Percentiles rank a stretch among this genome's conserved stretches.
These are phyloP conservation scores for Sarcophaga peregrina DNA, from an alignment of 1,140 invertebrate species.

Conservation along the genomic window DNA sequence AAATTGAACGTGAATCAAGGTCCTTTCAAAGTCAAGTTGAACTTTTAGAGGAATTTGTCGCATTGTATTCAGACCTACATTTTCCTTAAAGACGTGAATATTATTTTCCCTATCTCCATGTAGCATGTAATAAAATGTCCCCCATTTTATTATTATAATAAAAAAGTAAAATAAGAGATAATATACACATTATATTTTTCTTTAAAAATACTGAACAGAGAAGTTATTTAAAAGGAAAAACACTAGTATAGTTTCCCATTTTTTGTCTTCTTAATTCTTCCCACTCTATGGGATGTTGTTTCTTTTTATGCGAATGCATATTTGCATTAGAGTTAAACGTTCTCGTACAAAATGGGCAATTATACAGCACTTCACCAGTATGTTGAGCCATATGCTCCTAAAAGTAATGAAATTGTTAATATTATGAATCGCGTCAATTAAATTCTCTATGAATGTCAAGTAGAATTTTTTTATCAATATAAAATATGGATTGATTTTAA, in stretches of 20 bases:
- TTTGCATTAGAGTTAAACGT: constrained; percentile 65
- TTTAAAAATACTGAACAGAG: background rate
- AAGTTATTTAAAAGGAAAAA: background rate
- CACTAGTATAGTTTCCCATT: constrained; percentile 52
- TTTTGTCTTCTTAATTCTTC: constrained; percentile 62
- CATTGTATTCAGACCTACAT: too few relatives aligned
- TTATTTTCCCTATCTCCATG: background rate
- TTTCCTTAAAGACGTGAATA: too few relatives aligned
- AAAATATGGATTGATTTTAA: too few relatives aligned
- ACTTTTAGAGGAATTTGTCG: too few relatives aligned
- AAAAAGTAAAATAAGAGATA: background rate
- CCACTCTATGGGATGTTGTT: constrained; percentile 63
- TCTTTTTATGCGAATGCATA: constrained; percentile 65
- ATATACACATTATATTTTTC: too few relatives aligned
- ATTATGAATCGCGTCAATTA: too few relatives aligned
- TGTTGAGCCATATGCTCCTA: constrained; percentile 65
- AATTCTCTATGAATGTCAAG: too few relatives aligned
- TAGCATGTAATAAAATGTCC: background rate
- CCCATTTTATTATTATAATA: background rate
- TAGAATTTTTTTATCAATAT: too few relatives aligned
- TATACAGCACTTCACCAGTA: constrained; percentile 61
- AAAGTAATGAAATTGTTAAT: background rate
- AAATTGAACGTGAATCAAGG: too few relatives aligned
- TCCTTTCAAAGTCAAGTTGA: too few relatives aligned
- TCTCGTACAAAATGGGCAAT: constrained; percentile 62